These are phyloP conservation scores for Channallabes apus DNA, from an alignment of 2,797 vertebrate genomes.

Conservation along the genomic window DNA sequence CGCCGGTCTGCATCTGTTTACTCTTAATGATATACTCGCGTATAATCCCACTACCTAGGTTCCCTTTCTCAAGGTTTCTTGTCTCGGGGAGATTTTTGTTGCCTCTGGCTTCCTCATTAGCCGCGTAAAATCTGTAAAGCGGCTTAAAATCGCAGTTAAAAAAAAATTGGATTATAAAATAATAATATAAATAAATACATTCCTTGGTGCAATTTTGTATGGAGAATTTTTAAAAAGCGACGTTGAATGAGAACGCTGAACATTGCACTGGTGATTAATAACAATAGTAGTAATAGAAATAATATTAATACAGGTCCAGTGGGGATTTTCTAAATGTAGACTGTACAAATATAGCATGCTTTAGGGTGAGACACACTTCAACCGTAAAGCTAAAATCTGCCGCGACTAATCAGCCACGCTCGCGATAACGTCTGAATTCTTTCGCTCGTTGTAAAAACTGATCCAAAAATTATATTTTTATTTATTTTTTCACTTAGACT, in stretches of 20 bases:
- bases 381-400: background rate
- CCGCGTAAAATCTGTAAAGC: background rate
- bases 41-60: background rate
- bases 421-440: background rate
- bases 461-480: background rate
- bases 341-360: no score
- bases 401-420: background rate
- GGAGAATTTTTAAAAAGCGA: background rate
- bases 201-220: background rate
- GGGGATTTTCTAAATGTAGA: background rate
- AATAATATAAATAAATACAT: no score
- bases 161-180: background rate
- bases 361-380: background rate
- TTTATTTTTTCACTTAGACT: background rate
- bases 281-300: no score
- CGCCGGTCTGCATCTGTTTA: background rate
- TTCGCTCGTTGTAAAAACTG: background rate
- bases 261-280: background rate
- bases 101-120: background rate
- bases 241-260: background rate
- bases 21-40: background rate
- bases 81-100: background rate
- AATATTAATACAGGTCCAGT: no score
- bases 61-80: slow-evolving; percentile 10
- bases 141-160: background rate